phyloP scores from a whole-genome alignment of 2,888 invertebrate genomes.

The Stenoptilia bipunctidactyla region DNA sequence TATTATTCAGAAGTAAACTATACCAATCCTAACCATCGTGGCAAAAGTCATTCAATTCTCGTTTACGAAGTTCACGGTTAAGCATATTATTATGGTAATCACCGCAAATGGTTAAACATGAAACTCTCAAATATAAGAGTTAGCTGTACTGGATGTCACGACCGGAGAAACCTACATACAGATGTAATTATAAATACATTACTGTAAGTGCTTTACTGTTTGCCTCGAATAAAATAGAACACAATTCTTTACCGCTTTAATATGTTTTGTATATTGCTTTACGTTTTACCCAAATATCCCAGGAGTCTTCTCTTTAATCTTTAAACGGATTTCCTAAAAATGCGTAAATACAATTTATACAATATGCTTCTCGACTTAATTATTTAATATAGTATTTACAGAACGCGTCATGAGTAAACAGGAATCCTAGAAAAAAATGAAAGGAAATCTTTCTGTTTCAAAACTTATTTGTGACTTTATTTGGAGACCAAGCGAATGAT shows the following conservation, averaged over 20 bases:
- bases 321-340: conserved; percentile 25
- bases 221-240: conserved; percentile 31
- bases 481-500: too few relatives aligned
- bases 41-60: conserved; percentile 28
- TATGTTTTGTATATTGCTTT: conserved; percentile 25
- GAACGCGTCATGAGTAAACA: conserved; percentile 30
- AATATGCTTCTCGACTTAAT: conserved; percentile 37
- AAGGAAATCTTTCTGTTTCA: conserved; percentile 50
- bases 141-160: conserved; percentile 34
- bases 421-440: conserved; percentile 35
- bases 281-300: conserved; percentile 25
- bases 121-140: conserved; percentile 21
- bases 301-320: conserved; percentile 27
- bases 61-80: conserved; percentile 30
- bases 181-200: conserved; percentile 65
- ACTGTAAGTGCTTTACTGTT: conserved; percentile 49
- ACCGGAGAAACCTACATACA: conserved; percentile 40
- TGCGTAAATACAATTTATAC: conserved; percentile 34
- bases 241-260: conserved; percentile 31
- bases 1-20: conserved; percentile 24
- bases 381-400: conserved; percentile 30
- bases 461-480: conserved; percentile 58
- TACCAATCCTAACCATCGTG: conserved; percentile 14
- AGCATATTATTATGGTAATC: conserved; percentile 32
- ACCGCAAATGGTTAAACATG: conserved; percentile 27